Evolutionary conservation across 1,140 invertebrate species (phyloP).

Genomic region (Scaptodrosophila lebanonensis): DNA sequence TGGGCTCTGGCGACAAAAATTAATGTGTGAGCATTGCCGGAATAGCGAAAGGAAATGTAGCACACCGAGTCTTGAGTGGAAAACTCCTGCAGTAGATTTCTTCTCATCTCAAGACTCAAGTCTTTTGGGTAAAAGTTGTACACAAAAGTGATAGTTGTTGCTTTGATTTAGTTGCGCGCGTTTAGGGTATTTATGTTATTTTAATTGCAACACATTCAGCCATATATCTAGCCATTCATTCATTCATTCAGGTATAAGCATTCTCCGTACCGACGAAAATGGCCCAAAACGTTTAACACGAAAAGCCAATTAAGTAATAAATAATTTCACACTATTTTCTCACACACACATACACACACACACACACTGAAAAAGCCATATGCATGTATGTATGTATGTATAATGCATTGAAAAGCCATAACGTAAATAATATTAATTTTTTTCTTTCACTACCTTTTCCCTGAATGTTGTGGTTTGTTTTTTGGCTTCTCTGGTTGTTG

Average conservation of each 20-base stretch:
- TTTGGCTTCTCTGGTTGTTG: too few species aligned
- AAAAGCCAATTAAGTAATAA: conserved; percentile 2
- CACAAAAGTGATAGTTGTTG: conserved; percentile 54
- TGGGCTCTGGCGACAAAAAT: conserved; percentile 45
- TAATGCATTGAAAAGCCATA: conserved; percentile 1
- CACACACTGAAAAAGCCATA: too few species aligned
- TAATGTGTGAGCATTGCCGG: conserved; percentile 35
- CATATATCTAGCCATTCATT: conserved; percentile 27
- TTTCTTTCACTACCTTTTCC: too few species aligned
- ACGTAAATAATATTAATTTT: conserved; percentile 1
- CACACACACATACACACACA: too few species aligned
- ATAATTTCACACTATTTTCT: not conserved
- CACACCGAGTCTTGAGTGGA: conserved; percentile 8
- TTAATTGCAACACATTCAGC: too few species aligned
- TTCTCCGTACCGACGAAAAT: too few species aligned
- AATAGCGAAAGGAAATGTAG: conserved; percentile 16
- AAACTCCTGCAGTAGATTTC: too few species aligned
- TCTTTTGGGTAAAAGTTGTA: conserved; percentile 53
- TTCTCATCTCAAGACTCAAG: too few species aligned
- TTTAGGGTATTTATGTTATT: too few species aligned
- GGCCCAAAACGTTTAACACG: not conserved
- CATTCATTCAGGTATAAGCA: conserved; percentile 27
- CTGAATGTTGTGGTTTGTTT: too few species aligned
- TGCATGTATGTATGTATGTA: too few species aligned
- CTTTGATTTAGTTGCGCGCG: conserved; percentile 41